Evolutionary conservation across 2,888 invertebrate genomes (phyloP), one percentile per base, ranked within the genome.

Genomic region (Cynaeus angustus): DNA sequence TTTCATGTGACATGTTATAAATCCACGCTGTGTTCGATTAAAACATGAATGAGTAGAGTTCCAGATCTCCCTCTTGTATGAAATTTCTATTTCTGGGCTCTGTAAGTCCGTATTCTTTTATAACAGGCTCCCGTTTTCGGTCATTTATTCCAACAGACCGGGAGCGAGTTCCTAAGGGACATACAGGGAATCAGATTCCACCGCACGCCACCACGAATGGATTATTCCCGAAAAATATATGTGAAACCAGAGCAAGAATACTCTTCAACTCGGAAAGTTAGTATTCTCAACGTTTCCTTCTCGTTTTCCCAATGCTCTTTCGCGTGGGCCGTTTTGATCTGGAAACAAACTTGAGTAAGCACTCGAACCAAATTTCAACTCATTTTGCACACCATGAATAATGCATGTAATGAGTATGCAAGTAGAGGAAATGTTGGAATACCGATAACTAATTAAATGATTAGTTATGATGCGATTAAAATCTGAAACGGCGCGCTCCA

Each of bases 331-430:
- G 58, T 58, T 58, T 58, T 58, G 58, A 58, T 58, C 46, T 45
- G 28, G 46, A n/a, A 41, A 62, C 30, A 62, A 62, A 50, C 38
- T 62, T 62, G 62, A 62, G 50, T 52, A 62, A 62, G 50, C 64
- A 55, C 45, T 65, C 41, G 65, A 55, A 53, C 33, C 33, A 66
- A 66, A 66, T 46, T 43, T 56, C 28, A 55, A 48, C 56, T 45
- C 46, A 55, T 48, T 56, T 48, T 55, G 21, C 50, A 9, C 21
- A 7, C 1, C 9, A 58, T 59, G 66, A 59, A 66, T 56, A 28
- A 66, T 66, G 56, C 48, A 66, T 66, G 9, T 37, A 64, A 64
- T 64, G 38, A 41, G 65, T 53, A 48, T 30, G 43, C 43, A 43
- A 26, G 28, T 21, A 7, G 28, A 41, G 30, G 43, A 58, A 55